A percentile compares a stretch with the other conserved stretches of the same genome.
These are phyloP conservation scores for Ascaphus truei DNA, from an alignment of 2,113 vertebrate genomes.

Conservation along the genomic window DNA sequence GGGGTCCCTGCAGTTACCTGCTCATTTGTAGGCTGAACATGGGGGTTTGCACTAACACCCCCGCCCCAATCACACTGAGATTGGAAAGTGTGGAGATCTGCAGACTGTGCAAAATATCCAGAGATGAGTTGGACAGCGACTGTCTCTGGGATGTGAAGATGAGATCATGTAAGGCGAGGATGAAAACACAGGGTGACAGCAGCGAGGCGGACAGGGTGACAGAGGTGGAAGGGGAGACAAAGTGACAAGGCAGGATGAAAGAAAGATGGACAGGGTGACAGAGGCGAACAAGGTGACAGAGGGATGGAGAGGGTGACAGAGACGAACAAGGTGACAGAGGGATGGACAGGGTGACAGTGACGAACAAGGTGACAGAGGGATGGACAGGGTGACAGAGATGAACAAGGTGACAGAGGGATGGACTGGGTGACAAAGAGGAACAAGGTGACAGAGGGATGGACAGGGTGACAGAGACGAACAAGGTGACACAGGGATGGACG, in stretches of 20 bases:
- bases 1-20: constrained; percentile 45
- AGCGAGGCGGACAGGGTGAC: no score
- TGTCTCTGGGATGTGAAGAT: neutral
- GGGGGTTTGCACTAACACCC: constrained; percentile 15
- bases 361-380: neutral
- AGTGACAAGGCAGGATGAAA: neutral
- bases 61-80: neutral
- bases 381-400: neutral
- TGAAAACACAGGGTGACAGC: no score
- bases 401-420: neutral
- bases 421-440: neutral
- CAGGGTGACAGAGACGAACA: neutral
- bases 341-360: neutral
- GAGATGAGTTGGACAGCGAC: neutral
- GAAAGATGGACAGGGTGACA: neutral
- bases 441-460: no score
- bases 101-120: neutral
- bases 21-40: constrained; percentile 47
- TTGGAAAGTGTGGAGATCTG: neutral
- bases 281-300: neutral
- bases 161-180: no score
- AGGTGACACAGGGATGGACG: no score
- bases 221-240: no score
- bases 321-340: neutral
- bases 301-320: neutral